Percentiles rank a stretch among this genome's conserved stretches.
Conservation (phyloP, 2,797 vertebrate genomes). For the Dryobates pubescens region DNA sequence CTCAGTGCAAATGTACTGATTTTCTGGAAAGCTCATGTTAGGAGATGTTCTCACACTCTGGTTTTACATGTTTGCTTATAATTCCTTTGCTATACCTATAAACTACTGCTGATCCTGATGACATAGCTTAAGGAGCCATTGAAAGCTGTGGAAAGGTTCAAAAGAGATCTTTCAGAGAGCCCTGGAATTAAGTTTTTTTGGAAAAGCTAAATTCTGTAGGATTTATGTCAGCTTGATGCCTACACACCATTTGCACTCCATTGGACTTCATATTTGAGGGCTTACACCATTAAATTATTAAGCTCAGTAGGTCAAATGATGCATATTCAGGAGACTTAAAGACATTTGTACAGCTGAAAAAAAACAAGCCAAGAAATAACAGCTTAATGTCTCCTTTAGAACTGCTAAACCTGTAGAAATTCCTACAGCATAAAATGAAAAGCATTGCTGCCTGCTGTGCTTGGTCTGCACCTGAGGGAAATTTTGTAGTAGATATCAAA, state of each 20-base stretch:
- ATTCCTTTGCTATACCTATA: background rate
- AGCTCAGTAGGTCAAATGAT: background rate
- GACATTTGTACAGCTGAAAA: background rate
- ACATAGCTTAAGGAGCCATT: background rate
- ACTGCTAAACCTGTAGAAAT: background rate
- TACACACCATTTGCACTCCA: background rate
- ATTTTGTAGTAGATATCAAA: background rate
- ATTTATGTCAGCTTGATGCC: constrained; percentile 43
- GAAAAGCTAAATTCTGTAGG: background rate
- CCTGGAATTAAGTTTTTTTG: background rate
- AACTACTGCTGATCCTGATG: background rate
- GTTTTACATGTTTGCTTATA: background rate
- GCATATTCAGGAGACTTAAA: constrained; percentile 13
- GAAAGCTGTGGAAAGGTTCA: background rate
- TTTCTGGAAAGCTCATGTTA: background rate
- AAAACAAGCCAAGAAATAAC: background rate
- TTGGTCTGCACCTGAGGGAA: background rate
- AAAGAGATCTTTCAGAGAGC: background rate
- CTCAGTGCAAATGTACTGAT: background rate
- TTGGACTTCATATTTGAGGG: constrained; percentile 32
- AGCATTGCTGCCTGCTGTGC: background rate
- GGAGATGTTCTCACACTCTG: background rate
- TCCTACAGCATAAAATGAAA: background rate
- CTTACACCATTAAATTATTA: background rate
- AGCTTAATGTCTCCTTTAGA: background rate